Evolutionary conservation across 2,113 vertebrate species (phyloP).

Genomic region (Etheostoma spectabile): DNA sequence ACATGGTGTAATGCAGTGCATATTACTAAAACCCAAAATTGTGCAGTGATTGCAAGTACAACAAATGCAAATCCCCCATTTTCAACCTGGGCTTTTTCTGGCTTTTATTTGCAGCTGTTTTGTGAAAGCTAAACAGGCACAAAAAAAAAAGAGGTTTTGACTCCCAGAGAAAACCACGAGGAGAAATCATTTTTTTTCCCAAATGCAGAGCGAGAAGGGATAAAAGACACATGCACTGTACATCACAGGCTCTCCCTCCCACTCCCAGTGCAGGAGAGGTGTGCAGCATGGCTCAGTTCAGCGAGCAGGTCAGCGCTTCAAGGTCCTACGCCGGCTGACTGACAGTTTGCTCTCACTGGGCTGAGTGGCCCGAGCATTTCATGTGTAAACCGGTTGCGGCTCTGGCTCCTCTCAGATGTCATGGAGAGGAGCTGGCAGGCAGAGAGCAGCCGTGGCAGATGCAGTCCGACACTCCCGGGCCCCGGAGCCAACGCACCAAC

Average conservation of each 20-base stretch:
- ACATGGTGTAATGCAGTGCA: no score
- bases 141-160: no score
- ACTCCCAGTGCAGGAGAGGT: constrained; percentile 33
- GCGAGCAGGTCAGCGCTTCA: constrained; percentile 77
- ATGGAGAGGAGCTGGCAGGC: constrained; percentile 83
- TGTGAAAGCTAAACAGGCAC: no score
- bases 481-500: constrained; percentile 81
- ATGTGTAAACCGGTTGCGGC: constrained; percentile 85
- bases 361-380: constrained; percentile 83
- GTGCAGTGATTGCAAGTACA: no score
- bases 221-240: constrained; percentile 34
- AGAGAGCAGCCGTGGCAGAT: constrained; percentile 86
- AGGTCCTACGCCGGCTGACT: constrained; percentile 75
- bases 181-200: background rate
- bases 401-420: constrained; percentile 89
- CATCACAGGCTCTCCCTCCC: constrained; percentile 9
- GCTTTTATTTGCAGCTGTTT: no score
- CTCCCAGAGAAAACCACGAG: constrained; percentile 2
- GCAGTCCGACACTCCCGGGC: constrained; percentile 83
- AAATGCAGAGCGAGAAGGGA: background rate
- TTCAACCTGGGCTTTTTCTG: no score
- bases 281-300: constrained; percentile 65
- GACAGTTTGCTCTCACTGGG: constrained; percentile 82
- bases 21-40: no score
- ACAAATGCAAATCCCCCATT: no score